Base-by-base conservation (phyloP, 2,113 vertebrate genomes). In the Tragelaphus scriptus region DNA sequence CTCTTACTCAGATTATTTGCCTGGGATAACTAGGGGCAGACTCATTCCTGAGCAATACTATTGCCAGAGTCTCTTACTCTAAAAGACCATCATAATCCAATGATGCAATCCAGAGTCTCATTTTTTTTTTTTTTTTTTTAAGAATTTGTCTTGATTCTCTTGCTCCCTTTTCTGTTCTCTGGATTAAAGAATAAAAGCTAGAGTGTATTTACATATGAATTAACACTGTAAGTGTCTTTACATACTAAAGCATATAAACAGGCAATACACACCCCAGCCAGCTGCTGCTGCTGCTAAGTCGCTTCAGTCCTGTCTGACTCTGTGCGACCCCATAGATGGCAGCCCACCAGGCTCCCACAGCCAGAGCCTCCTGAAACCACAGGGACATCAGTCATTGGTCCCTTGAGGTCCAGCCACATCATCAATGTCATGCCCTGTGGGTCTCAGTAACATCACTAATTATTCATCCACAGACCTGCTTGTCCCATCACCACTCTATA, bases 401-500 rank as follows among this genome's bases (percentile, higher is more conserved):
- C 90, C 58, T 90, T 19, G 47, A 59, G 93, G 75, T 23, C 16
- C 30, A 85, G 86, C 51, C 61, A 82, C 79, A 87, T 53, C 30
- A 15, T 97, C 94, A 84, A 58, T 53, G 90, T 86, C 97, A 14
- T 65, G 86, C 82, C 88, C 88, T 82, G 61, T 94, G 94, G 97
- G 87, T 93, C 94, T 95, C 23, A 0, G 90, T 82, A 88, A 75
- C 94, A 91, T 94, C 93, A 4, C 96, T 95, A 91, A 97, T 97
- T 89, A 97, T 91, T 97, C 95, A 96, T 95, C 93, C 93, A 97
- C 59, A 97, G 79, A 85, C 71, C 79, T 55, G 61, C 32, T 90
- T 95, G 63, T 93, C 94, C 82, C 96, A 89, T 96, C 68, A 47
- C 44, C 47, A 56, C 88, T 56, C 49, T 59, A 40, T 68, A 10